Percentiles rank a stretch among this genome's conserved stretches.
Evolutionary conservation across 2,888 invertebrate species (phyloP).

Genomic region (Leucophenga montana): DNA sequence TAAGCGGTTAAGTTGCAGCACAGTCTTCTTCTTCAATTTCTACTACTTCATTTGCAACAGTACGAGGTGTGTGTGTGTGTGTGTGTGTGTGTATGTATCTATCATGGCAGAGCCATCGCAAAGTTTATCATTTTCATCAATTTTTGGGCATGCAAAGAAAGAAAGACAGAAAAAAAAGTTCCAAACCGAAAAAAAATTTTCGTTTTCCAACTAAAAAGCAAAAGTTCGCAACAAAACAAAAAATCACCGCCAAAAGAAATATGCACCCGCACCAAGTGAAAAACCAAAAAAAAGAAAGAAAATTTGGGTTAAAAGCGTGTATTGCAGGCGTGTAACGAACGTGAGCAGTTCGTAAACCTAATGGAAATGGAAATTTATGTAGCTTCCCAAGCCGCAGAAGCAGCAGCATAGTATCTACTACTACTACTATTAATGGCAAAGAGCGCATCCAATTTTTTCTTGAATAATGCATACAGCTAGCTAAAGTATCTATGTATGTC

Average conservation of each 20-base stretch:
- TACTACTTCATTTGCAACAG: neutral
- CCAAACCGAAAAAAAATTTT: slow-evolving; percentile 16
- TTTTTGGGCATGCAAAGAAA: slow-evolving; percentile 30
- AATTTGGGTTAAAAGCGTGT: slow-evolving; percentile 52
- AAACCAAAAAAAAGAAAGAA: too few relatives aligned
- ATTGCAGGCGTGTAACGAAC: slow-evolving; percentile 45
- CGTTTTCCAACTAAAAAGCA: slow-evolving; percentile 44
- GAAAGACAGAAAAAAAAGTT: neutral
- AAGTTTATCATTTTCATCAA: slow-evolving; percentile 57
- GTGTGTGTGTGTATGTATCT: slow-evolving; percentile 20
- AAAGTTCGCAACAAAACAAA: slow-evolving; percentile 45
- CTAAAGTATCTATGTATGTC: slow-evolving; percentile 5
- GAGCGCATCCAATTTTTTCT: too few relatives aligned
- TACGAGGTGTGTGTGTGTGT: too few relatives aligned
- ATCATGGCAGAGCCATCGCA: slow-evolving; percentile 56
- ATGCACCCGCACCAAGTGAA: neutral
- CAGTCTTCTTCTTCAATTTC: too few relatives aligned
- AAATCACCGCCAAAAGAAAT: neutral
- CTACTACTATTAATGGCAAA: too few relatives aligned
- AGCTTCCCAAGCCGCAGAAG: neutral
- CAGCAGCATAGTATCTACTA: too few relatives aligned
- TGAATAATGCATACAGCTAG: too few relatives aligned
- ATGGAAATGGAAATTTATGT: slow-evolving; percentile 53
- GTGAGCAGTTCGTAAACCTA: slow-evolving; percentile 3
- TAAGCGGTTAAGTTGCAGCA: neutral